phyloP scores from a whole-genome alignment of 2,113 vertebrate genomes.

The Festucalex cinctus region DNA sequence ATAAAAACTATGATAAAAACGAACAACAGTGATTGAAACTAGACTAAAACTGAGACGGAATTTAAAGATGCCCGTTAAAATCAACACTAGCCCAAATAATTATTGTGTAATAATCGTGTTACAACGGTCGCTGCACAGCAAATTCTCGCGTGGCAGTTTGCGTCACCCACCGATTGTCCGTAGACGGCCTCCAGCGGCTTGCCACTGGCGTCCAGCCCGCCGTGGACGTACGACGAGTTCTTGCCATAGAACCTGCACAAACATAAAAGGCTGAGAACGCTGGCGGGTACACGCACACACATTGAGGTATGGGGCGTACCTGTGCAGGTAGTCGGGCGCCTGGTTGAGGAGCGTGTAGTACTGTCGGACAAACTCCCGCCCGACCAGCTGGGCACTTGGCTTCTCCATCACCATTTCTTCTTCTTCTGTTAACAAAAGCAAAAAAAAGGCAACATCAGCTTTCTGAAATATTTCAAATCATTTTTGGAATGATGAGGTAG shows the following conservation, averaged over 20 bases:
- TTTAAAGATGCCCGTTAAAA: no score
- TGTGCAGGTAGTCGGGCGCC: constrained; percentile 96
- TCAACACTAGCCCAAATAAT: no score
- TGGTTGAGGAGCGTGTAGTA: constrained; percentile 98
- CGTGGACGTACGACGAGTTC: constrained; percentile 97
- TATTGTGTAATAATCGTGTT: no score
- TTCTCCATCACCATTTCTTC: constrained; percentile 99
- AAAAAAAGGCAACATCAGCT: background rate
- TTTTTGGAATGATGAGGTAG: no score
- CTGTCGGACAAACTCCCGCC: constrained; percentile 99
- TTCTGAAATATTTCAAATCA: background rate
- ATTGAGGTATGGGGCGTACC: no score
- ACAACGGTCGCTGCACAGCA: no score
- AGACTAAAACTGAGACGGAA: no score
- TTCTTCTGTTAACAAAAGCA: constrained; percentile 37
- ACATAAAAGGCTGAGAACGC: background rate
- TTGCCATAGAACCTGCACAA: constrained; percentile 92
- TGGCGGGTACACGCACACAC: background rate
- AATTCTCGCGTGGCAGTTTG: background rate
- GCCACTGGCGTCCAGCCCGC: constrained; percentile 89
- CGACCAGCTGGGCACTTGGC: constrained; percentile 99
- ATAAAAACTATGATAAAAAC: no score
- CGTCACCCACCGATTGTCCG: constrained; percentile 86
- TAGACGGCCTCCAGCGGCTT: constrained; percentile 94
- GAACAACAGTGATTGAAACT: no score